Evolutionary conservation across 2,888 invertebrate genomes (phyloP).

Genomic region (Troides aeacus): DNA sequence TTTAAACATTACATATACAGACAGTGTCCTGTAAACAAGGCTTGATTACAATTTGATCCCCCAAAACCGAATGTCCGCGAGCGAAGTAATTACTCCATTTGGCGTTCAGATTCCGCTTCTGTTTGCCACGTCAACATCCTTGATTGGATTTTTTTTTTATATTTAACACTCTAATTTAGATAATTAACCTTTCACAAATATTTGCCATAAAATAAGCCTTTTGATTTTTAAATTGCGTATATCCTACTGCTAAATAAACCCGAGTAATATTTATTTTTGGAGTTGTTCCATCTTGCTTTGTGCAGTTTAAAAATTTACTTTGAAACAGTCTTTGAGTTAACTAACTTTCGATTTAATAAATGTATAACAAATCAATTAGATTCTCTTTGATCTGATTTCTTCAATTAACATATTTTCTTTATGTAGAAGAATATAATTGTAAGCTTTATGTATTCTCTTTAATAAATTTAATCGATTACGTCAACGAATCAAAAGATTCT

Average conservation of each 20-base stretch:
- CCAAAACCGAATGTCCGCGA: constrained; percentile 15
- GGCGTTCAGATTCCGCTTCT: constrained; percentile 21
- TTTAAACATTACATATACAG: constrained; percentile 2
- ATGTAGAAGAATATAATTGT: not conserved
- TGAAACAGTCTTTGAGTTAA: too few relatives aligned
- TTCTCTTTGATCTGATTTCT: too few relatives aligned
- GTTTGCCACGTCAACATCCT: constrained; percentile 28
- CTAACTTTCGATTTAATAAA: too few relatives aligned
- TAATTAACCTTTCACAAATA: not conserved
- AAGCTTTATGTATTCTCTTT: not conserved
- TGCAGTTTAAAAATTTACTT: too few relatives aligned
- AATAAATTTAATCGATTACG: constrained; percentile 12
- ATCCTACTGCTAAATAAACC: too few relatives aligned
- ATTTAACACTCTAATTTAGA: constrained; percentile 12
- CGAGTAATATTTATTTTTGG: too few relatives aligned
- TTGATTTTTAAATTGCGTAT: too few relatives aligned
- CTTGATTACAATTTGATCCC: constrained; percentile 30
- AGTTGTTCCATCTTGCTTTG: too few relatives aligned
- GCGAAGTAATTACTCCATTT: constrained; percentile 26
- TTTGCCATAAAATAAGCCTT: too few relatives aligned
- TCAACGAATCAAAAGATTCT: constrained; percentile 7
- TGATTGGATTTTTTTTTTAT: constrained; percentile 30
- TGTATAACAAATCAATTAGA: too few relatives aligned
- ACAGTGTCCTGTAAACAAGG: constrained; percentile 19
- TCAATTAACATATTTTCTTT: not conserved